phyloP scores from a whole-genome alignment of 53 echinoderm and acorn worm genomes.

The Apostichopus leukothele region DNA sequence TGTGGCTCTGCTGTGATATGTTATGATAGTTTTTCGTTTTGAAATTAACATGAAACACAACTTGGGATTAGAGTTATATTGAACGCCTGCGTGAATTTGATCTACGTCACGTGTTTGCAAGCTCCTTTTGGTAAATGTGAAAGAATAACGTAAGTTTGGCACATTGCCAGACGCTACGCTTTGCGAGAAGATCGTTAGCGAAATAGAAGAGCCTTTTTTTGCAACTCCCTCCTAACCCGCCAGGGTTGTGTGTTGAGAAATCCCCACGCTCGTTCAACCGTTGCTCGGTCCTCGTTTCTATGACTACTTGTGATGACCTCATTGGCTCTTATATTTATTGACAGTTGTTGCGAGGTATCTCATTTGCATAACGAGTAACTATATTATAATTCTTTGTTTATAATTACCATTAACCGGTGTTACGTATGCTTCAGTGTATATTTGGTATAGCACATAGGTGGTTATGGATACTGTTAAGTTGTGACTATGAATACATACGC shows the following conservation, averaged over 20 bases:
- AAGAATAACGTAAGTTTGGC: background rate
- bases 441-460: background rate
- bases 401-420: slow-evolving; percentile 10
- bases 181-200: background rate
- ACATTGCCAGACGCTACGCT: background rate
- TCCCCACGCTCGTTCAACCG: slow-evolving; percentile 29
- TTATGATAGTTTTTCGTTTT: too few species aligned
- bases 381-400: background rate
- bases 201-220: background rate
- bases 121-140: background rate
- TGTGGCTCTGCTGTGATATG: too few species aligned
- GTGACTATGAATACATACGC: background rate
- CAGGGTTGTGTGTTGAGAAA: slow-evolving; percentile 8
- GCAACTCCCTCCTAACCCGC: background rate
- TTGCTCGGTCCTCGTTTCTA: slow-evolving; percentile 15
- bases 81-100: background rate
- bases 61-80: background rate
- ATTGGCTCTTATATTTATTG: slow-evolving; percentile 12
- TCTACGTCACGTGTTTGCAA: background rate
- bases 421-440: background rate
- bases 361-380: slow-evolving; percentile 12
- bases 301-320: slow-evolving; percentile 28
- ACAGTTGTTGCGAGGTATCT: background rate
- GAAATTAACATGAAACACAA: too few species aligned
- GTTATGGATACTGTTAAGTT: background rate